Evolutionary conservation across 2,113 vertebrate genomes (phyloP), one percentile per base, ranked within the genome.

Genomic region (Rhagologus leucostigma): DNA sequence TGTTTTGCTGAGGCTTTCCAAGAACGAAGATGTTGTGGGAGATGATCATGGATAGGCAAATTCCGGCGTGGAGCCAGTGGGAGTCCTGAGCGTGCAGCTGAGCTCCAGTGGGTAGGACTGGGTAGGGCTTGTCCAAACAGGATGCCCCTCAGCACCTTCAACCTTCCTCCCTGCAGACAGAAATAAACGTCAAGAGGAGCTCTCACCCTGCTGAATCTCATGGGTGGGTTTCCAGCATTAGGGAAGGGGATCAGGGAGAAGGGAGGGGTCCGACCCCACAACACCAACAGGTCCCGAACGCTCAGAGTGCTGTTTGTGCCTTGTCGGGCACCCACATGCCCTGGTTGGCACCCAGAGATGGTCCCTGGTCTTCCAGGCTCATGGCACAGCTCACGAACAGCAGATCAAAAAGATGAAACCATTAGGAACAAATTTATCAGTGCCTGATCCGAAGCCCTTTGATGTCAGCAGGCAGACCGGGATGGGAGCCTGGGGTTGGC

Each of bases 261-360:
- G 44, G 32, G 24, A 79, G 11, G 19, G 11, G 6, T 13, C 20
- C 52, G 71, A 44, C 2, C 9, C 13, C 49, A n/a, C 41, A 37
- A 8, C 1, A 9, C 16, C 35, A 16, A 4, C 42, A 46, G 57
- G 39, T 55, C 76, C 42, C 60, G 7, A 35, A 30, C 4, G 59
- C 64, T 39, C 13, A 24, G 13, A 5, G 3, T 5, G 10, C 52
- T 57, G 14, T 49, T 44, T 21, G n/a, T 35, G 52, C 64, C 59
- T 41, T 21, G 0, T 7, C 0, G 0, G 24, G 15, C 11, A 57
- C 62, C 39, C 64, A n/a, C 3, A 1, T 3, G 14, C 62, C 35
- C 42, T 53, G 71, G 18, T 4, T 65, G 93, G 20, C 44, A 55
- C 3, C 55, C 79, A 42, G n/a, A 11, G 32, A 8, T 11, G 52